phyloP scores from a whole-genome alignment of 2,888 invertebrate genomes.

The Oasisia sp. region DNA sequence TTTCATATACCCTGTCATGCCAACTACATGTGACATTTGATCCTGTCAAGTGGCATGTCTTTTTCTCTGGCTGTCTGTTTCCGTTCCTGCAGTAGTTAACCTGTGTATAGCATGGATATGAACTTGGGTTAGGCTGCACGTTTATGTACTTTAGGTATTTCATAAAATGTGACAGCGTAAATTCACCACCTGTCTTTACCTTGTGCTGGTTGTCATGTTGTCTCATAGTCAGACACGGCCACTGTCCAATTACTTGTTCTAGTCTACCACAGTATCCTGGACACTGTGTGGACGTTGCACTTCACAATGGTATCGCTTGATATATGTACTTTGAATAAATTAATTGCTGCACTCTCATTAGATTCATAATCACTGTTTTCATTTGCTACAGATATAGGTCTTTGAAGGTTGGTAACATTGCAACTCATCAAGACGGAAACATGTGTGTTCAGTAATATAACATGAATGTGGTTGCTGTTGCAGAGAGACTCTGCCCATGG shows the following conservation, averaged over 20 bases:
- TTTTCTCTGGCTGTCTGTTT: neutral
- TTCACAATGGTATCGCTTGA: neutral
- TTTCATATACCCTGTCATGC: too few relatives aligned
- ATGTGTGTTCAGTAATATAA: slow-evolving; percentile 14
- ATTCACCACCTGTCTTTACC: neutral
- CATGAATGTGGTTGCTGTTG: slow-evolving; percentile 8
- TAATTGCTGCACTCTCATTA: neutral
- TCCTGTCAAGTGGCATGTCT: neutral
- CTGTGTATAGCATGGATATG: neutral
- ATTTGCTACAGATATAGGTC: neutral
- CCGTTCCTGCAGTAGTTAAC: neutral
- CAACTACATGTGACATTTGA: too few relatives aligned
- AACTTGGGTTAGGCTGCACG: neutral
- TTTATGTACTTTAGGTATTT: neutral
- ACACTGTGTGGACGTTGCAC: too few relatives aligned
- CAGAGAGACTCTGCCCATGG: slow-evolving; percentile 47
- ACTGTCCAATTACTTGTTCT: too few relatives aligned
- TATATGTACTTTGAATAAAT: neutral
- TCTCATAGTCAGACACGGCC: neutral
- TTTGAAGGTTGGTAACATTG: neutral
- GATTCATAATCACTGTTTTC: neutral
- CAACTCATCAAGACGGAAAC: neutral
- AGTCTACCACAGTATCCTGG: too few relatives aligned
- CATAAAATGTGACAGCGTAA: too few relatives aligned
- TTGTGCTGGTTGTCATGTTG: neutral